Conservation (phyloP, 30 jellyfish, hydroid and myxozoan species). For the Hydractinia echinata region DNA sequence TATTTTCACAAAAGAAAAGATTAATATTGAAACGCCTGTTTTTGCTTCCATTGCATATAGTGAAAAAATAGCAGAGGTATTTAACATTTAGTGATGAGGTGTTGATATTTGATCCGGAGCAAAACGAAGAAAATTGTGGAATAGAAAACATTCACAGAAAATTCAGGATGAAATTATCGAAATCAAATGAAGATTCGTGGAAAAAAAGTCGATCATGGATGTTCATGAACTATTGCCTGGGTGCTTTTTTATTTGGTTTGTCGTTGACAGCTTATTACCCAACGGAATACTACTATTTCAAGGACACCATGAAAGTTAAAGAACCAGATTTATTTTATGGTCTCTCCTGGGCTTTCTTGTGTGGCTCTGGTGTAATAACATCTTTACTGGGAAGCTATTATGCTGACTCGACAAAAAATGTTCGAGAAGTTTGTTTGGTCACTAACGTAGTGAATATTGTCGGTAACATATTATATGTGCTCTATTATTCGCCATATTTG, state of each 20-base stretch:
- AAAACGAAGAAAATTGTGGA: too few relatives aligned
- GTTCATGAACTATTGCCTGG: not conserved
- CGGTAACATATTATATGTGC: conserved; percentile 4
- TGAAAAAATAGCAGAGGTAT: too few relatives aligned
- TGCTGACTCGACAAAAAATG: conserved; percentile 4
- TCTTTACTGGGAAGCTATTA: conserved; percentile 10
- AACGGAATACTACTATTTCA: conserved; percentile 4
- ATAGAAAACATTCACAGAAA: too few relatives aligned
- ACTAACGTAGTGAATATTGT: not conserved
- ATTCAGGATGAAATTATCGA: too few relatives aligned
- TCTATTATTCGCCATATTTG: not conserved
- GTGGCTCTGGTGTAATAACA: not conserved
- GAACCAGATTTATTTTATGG: conserved; percentile 9
- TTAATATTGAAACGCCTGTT: too few relatives aligned
- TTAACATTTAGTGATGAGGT: too few relatives aligned
- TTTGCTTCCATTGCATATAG: too few relatives aligned
- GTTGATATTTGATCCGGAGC: too few relatives aligned
- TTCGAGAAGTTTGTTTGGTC: not conserved
- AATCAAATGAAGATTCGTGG: not conserved
- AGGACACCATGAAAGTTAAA: not conserved
- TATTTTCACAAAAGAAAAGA: too few relatives aligned
- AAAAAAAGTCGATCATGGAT: not conserved
- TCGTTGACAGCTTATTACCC: not conserved
- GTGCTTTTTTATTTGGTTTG: conserved; percentile 14
- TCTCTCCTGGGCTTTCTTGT: conserved; percentile 9